Base-by-base conservation (phyloP, 1,140 invertebrate genomes). In the Pseudomyrmex cubaensis region DNA sequence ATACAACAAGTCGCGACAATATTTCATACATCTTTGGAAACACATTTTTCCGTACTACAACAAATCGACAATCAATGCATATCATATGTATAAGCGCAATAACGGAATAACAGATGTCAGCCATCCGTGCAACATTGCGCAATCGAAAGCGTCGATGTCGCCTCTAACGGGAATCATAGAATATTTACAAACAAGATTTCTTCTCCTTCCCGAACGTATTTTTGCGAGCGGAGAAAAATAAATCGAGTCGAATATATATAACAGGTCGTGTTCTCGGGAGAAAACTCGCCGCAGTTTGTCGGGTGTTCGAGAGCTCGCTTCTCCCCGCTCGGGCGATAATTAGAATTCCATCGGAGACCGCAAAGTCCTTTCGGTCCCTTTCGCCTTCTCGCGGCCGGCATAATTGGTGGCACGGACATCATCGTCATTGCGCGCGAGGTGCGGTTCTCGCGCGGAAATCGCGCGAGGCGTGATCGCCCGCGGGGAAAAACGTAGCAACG, bases 401-500 rank as follows among this genome's bases (percentile, higher is more conserved):
- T 83, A 84, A 85, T 77, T 69, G 61, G 12, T 69, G 48, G 15
- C 15, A 35, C 22, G 48, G 57, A 67, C 35, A 76, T 56, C 48
- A 70, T 83, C 74, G 74, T 85, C 64, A 35, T 35, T 35, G 35
- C 35, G 35, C 35, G 77, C 46, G 83, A 76, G 82, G 87, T 82
- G 66, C 35, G 75, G 69, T 73, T 82, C 66, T 74, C 82, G 57
- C 72, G 69, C 80, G 83, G 78, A 90, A 88, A 90, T 83, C 82
- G 72, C 82, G 78, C 84, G 46, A 82, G 83, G 74, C 88, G 88
- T 89, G 89, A 91, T 90, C 82, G 89, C 85, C 84, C 67, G 85
- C 84, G 88, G 86, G 85, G 84, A 89, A 90, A 89, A 86, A 87
- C 78, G 87, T 86, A 74, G 87, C 80, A 87, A 86, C 82, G 83